Evolutionary conservation across 2,113 vertebrate genomes (phyloP).

Genomic region (Ammodramus savannarum): DNA sequence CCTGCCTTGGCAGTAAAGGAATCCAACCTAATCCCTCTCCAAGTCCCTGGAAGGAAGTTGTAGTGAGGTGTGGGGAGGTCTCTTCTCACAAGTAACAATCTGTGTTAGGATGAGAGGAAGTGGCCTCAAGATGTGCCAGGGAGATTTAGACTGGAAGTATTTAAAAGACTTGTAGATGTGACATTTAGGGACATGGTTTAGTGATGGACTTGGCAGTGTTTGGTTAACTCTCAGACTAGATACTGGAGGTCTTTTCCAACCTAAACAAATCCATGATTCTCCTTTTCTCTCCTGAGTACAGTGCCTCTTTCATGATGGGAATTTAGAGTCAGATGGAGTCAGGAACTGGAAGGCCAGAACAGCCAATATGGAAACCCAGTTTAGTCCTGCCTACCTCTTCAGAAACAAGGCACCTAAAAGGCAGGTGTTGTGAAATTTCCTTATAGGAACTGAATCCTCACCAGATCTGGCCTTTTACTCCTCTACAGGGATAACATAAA

Average conservation of each 20-base stretch:
- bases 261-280: not conserved
- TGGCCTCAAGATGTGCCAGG: not conserved
- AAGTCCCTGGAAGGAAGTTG: not conserved
- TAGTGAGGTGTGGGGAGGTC: rapidly evolving
- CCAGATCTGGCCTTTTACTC: not conserved
- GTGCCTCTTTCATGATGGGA: not conserved
- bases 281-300: not conserved
- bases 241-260: not conserved
- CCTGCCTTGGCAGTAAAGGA: not conserved
- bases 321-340: not conserved
- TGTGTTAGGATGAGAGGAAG: not conserved
- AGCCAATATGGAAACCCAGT: not conserved
- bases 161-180: not conserved
- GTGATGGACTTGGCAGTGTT: not conserved
- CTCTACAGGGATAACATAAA: not conserved
- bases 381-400: not conserved
- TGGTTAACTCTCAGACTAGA: not conserved
- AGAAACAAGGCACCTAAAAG: not conserved
- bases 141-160: not conserved
- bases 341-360: not conserved
- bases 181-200: not conserved
- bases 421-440: not conserved
- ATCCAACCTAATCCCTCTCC: not conserved
- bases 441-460: not conserved
- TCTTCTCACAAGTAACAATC: not conserved